These are phyloP conservation scores for Anguilla megastoma DNA, from an alignment of 2,797 vertebrate species.

Conservation along the genomic window DNA sequence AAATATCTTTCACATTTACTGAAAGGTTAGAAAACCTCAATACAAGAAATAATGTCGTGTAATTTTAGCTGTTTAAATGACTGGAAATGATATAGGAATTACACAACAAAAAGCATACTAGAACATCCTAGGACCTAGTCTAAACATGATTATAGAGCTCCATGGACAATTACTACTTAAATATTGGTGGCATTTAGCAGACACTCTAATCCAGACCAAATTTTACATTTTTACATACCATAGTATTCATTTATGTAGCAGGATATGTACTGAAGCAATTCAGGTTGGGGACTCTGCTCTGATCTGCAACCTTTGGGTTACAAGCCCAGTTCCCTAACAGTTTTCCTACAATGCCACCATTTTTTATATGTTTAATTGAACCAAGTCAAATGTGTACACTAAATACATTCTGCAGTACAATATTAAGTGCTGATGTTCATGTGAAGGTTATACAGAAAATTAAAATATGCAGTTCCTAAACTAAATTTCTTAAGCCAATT, in stretches of 20 bases:
- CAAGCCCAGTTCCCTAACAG: background rate
- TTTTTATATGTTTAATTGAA: background rate
- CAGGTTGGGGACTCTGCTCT: background rate
- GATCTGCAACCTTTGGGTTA: background rate
- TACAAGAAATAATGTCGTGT: background rate
- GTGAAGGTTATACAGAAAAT: background rate
- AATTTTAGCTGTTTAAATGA: constrained; percentile 1
- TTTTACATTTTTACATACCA: background rate
- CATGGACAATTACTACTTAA: background rate
- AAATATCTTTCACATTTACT: background rate
- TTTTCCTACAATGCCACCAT: background rate
- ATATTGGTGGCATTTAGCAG: background rate
- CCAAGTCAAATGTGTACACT: background rate
- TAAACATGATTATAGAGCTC: background rate
- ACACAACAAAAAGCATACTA: background rate
- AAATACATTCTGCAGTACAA: background rate
- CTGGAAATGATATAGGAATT: background rate
- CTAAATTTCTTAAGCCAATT: background rate
- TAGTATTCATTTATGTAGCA: background rate
- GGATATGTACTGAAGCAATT: background rate
- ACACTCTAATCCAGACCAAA: background rate
- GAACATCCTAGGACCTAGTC: background rate
- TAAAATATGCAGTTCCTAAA: background rate
- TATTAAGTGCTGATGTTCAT: background rate
- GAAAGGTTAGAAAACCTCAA: background rate